These are phyloP conservation scores for Salvelinus fontinalis DNA, from an alignment of 2,113 vertebrate genomes.

Conservation along the genomic window DNA sequence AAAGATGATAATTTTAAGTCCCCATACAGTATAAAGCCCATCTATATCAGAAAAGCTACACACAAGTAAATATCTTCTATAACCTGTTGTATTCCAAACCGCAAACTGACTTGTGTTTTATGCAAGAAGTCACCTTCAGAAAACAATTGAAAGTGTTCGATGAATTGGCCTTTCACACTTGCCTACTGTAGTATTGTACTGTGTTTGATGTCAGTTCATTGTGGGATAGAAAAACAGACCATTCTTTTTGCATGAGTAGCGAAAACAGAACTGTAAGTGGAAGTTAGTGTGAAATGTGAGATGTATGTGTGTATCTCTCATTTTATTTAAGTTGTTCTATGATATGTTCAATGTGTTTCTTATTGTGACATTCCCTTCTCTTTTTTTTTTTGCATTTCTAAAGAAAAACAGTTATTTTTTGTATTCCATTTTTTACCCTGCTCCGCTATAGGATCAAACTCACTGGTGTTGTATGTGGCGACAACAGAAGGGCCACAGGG, in stretches of 20 bases:
- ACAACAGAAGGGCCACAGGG: conserved; percentile 73
- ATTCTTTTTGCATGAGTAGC: conserved; percentile 88
- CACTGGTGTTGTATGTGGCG: conserved; percentile 74
- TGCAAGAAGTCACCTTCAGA: conserved; percentile 66
- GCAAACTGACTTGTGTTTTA: conserved; percentile 72
- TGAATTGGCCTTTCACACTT: conserved; percentile 79
- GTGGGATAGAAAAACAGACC: conserved; percentile 77
- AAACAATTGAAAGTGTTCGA: conserved; percentile 72
- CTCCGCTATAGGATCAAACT: conserved; percentile 79
- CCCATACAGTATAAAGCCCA: conserved; percentile 48
- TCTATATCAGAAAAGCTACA: conserved; percentile 65
- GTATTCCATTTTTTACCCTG: conserved; percentile 77
- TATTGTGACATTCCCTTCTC: conserved; percentile 32
- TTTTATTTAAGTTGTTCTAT: conserved; percentile 58
- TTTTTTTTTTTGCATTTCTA: conserved; percentile 53
- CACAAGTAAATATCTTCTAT: conserved; percentile 63
- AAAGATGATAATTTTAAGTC: conserved; percentile 33
- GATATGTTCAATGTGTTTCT: conserved; percentile 79
- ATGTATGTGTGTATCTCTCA: conserved; percentile 78
- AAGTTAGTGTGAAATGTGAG: conserved; percentile 72
- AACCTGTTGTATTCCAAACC: conserved; percentile 74
- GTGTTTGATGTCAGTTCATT: conserved; percentile 76
- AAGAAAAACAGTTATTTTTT: conserved; percentile 47
- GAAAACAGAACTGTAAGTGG: conserved; percentile 76
- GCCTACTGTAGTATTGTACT: conserved; percentile 85